Evolutionary conservation across 2,113 vertebrate species (phyloP).

Genomic region (Glaucidium brasilianum): DNA sequence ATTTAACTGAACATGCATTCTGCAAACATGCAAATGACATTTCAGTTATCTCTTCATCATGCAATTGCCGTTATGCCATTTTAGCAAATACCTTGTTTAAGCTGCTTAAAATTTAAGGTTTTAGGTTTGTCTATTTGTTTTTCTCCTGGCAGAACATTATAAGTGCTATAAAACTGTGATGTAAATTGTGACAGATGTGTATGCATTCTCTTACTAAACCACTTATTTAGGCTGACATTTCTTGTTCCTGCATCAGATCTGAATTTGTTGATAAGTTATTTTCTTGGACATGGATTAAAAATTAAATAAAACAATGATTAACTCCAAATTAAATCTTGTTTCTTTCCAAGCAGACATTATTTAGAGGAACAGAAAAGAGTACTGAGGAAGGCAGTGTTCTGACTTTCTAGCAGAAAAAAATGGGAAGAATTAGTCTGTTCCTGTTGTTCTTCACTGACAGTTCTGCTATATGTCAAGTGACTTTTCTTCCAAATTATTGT

Average conservation of each 20-base stretch:
- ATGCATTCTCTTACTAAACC: neutral
- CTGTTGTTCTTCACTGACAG: neutral
- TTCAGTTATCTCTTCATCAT: constrained; percentile 27
- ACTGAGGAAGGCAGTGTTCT: neutral
- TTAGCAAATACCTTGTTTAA: constrained; percentile 20
- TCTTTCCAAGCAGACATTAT: neutral
- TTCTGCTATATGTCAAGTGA: neutral
- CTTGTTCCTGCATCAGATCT: neutral
- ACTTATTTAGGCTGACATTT: neutral
- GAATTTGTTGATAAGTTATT: neutral
- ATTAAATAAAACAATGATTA: neutral
- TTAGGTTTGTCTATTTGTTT: constrained; percentile 14
- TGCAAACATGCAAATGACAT: neutral
- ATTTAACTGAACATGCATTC: neutral
- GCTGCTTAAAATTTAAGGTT: constrained; percentile 31
- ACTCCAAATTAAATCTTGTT: neutral
- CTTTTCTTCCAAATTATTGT: neutral
- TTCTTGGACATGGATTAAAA: neutral
- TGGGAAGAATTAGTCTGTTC: neutral
- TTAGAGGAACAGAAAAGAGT: neutral
- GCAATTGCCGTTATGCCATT: constrained; percentile 29
- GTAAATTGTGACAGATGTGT: neutral
- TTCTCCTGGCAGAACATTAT: neutral
- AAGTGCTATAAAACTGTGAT: neutral
- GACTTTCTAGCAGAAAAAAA: neutral